Evolutionary conservation across 1,140 invertebrate genomes (phyloP).

Genomic region (Psilanteris sp.): DNA sequence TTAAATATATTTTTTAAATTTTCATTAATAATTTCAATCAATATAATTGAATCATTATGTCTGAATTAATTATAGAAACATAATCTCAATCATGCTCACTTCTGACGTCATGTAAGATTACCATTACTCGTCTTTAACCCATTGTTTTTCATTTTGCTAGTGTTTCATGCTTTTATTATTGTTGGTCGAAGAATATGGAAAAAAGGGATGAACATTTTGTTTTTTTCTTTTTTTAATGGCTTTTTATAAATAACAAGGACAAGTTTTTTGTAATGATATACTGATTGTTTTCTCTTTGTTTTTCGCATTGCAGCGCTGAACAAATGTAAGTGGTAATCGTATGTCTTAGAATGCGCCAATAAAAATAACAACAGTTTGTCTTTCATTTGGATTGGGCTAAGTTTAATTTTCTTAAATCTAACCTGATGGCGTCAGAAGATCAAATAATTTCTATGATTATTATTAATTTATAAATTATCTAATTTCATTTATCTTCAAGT

Average conservation of each 20-base stretch:
- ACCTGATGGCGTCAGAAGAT: conserved; percentile 57
- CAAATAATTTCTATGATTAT: too few species aligned
- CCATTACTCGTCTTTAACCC: conserved; percentile 1
- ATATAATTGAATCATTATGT: too few species aligned
- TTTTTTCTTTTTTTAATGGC: background rate
- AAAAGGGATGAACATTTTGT: too few species aligned
- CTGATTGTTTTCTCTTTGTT: conserved; percentile 51
- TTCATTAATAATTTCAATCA: too few species aligned
- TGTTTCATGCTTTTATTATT: background rate
- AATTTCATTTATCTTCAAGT: too few species aligned
- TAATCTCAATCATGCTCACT: conserved; percentile 21
- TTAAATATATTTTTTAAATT: conserved; percentile 3
- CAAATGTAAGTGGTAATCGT: conserved; percentile 48
- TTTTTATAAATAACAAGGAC: conserved; percentile 17
- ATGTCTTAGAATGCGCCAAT: conserved; percentile 2
- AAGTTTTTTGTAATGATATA: conserved; percentile 31
- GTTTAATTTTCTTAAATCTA: conserved; percentile 2
- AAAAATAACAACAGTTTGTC: background rate
- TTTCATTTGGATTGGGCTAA: conserved; percentile 3
- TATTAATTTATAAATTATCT: too few species aligned
- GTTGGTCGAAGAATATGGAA: too few species aligned
- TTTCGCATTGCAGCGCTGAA: conserved; percentile 58
- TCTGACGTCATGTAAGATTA: conserved; percentile 50
- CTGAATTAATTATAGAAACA: too few species aligned
- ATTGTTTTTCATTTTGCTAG: background rate